Conservation (phyloP, 2,888 invertebrate species). For the Harpalus rufipes region DNA sequence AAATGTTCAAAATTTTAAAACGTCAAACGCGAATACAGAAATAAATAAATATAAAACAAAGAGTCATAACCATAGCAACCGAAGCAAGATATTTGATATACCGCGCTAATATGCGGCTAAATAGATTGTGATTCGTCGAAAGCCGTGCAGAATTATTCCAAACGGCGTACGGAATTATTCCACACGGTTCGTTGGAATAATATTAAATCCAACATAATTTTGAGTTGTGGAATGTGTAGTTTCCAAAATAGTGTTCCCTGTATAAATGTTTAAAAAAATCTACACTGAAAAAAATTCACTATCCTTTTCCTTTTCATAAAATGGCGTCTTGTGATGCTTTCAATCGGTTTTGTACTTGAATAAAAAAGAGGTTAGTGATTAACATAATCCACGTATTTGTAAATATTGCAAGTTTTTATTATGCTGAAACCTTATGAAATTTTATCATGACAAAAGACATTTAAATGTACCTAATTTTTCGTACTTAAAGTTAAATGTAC, state of each 20-base stretch:
- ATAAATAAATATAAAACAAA: too few relatives aligned
- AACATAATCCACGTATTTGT: conserved; percentile 51
- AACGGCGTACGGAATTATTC: too few relatives aligned
- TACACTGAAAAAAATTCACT: not conserved
- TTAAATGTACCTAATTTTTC: conserved; percentile 75
- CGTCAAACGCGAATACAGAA: too few relatives aligned
- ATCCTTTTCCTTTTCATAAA: conserved; percentile 23
- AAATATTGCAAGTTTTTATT: conserved; percentile 59
- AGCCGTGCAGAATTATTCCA: too few relatives aligned
- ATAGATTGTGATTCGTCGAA: too few relatives aligned
- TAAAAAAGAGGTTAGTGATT: conserved; percentile 65
- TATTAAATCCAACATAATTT: too few relatives aligned
- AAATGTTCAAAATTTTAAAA: too few relatives aligned
- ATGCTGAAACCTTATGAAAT: conserved; percentile 61
- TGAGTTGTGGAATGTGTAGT: too few relatives aligned
- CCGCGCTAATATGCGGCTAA: too few relatives aligned
- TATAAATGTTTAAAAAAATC: not conserved
- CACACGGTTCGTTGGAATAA: too few relatives aligned
- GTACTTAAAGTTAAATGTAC: conserved; percentile 74
- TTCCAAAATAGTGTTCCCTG: not conserved
- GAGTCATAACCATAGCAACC: too few relatives aligned
- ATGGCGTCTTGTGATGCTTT: conserved; percentile 54
- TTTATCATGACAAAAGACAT: conserved; percentile 72
- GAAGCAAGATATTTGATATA: too few relatives aligned
- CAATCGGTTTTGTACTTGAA: conserved; percentile 61